A percentile compares a stretch with the other conserved stretches of the same genome.
Evolutionary conservation across 2,888 invertebrate species (phyloP).

Genomic region (Coleophora deauratella): DNA sequence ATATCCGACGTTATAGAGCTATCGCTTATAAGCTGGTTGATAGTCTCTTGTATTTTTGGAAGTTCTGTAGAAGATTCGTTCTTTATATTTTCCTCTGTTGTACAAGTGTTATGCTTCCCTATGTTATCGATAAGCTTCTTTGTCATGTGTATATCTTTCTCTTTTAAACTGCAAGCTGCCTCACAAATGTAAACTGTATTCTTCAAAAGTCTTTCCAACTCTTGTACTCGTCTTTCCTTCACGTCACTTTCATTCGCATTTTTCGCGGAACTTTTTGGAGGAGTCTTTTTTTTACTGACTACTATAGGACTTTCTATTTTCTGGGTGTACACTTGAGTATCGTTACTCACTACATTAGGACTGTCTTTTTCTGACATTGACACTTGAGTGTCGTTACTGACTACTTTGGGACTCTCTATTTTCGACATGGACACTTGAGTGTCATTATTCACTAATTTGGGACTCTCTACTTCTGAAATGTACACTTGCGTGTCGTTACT

Average conservation of each 20-base stretch:
- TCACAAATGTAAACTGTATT: conserved; percentile 53
- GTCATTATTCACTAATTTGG: no score
- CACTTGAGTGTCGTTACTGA: no score
- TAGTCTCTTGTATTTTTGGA: conserved; percentile 42
- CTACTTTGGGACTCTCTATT: no score
- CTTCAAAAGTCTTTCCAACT: conserved; percentile 49
- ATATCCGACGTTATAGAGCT: conserved; percentile 37
- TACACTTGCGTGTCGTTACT: conserved; percentile 8
- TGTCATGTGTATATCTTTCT: conserved; percentile 49
- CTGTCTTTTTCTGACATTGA: no score
- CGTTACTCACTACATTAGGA: conserved; percentile 8
- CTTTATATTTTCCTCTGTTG: no score
- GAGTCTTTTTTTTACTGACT: background rate
- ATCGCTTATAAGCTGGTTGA: conserved; percentile 47
- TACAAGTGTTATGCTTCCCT: conserved; percentile 17
- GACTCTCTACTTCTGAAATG: background rate
- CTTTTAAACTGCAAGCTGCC: conserved; percentile 29
- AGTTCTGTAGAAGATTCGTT: conserved; percentile 36
- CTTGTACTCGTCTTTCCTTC: conserved; percentile 48
- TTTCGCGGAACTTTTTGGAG: background rate
- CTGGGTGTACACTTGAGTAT: no score
- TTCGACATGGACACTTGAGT: no score
- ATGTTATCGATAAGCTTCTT: conserved; percentile 42
- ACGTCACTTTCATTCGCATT: conserved; percentile 29
- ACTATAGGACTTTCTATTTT: no score